phyloP scores from a whole-genome alignment of 2,113 vertebrate genomes.

The Anguilla rostrata region DNA sequence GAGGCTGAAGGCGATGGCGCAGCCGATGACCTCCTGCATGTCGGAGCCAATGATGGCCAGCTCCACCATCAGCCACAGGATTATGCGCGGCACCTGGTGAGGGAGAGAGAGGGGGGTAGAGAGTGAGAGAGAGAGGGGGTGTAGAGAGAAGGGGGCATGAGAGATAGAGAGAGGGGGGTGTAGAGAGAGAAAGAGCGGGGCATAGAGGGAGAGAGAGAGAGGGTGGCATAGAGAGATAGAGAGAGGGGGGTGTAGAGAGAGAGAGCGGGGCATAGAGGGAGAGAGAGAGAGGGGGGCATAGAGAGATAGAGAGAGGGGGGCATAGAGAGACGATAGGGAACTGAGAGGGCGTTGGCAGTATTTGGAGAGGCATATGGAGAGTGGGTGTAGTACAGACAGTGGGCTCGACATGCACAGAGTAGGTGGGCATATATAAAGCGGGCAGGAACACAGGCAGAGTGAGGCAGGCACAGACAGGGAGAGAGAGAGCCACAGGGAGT shows the following conservation, averaged over 20 bases:
- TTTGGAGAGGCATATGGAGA: not conserved
- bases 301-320: not conserved
- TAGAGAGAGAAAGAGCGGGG: not conserved
- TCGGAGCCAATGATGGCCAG: slow-evolving; percentile 93
- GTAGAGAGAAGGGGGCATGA: too few species aligned
- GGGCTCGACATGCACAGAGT: too few species aligned
- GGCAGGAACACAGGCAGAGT: too few species aligned
- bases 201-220: too few species aligned
- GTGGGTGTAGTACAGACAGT: too few species aligned
- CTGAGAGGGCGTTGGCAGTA: not conserved
- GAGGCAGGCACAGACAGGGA: too few species aligned
- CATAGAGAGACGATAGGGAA: not conserved
- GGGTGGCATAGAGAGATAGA: too few species aligned
- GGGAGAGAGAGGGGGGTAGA: not conserved
- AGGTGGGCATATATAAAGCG: too few species aligned
- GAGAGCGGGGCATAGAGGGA: not conserved
- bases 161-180: not conserved
- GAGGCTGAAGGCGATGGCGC: slow-evolving; percentile 92
- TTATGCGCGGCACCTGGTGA: slow-evolving; percentile 82
- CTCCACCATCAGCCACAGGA: slow-evolving; percentile 95
- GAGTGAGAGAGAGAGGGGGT: not conserved
- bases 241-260: not conserved
- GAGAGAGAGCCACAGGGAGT: too few species aligned
- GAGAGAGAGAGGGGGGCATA: not conserved
- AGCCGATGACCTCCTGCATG: slow-evolving; percentile 98